Conservation (phyloP, 37 sponge, comb jelly and placozoan genomes). For the Bolinopsis microptera region DNA sequence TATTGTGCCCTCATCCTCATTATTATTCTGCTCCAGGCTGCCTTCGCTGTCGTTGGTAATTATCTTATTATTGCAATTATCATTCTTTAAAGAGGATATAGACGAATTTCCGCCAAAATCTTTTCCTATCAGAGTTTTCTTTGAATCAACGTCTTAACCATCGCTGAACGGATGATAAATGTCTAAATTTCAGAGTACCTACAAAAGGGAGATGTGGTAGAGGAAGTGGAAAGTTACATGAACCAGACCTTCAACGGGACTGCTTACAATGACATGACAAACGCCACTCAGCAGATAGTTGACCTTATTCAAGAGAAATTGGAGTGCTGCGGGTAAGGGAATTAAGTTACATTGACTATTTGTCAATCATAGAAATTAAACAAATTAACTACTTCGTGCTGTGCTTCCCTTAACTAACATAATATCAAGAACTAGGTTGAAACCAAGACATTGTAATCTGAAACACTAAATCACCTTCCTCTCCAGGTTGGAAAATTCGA, state of each 20-base stretch:
- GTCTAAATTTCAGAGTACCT: background rate
- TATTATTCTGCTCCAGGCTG: background rate
- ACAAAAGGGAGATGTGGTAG: background rate
- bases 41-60: background rate
- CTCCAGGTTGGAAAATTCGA: background rate
- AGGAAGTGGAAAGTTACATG: slow-evolving; percentile 4
- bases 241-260: slow-evolving; percentile 3
- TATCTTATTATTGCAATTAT: no score
- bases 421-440: no score
- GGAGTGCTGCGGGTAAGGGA: slow-evolving; percentile 15
- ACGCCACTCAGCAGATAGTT: background rate
- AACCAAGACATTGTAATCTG: no score
- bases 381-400: no score
- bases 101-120: no score
- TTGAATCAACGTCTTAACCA: no score
- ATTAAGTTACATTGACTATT: no score
- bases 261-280: background rate
- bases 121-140: no score
- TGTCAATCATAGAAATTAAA: no score
- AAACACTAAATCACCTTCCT: no score
- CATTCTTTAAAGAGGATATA: background rate
- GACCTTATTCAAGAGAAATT: background rate
- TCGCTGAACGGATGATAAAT: no score
- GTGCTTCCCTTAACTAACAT: no score
- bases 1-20: background rate